Evolutionary conservation across 2,888 invertebrate genomes (phyloP).

Genomic region (Ennomos quercinarius): DNA sequence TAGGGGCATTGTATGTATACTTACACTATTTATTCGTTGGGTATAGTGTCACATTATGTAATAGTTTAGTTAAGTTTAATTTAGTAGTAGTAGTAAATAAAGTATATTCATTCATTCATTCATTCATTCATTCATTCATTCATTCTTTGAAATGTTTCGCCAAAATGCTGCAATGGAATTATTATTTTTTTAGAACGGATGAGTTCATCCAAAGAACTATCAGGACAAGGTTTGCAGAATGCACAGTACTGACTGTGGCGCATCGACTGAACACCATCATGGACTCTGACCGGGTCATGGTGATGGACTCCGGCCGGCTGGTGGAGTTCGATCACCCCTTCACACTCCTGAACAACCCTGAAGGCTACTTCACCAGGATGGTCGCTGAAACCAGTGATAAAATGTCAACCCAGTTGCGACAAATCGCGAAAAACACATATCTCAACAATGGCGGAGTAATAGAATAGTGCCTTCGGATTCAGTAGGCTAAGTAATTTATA

Average conservation of each 20-base stretch:
- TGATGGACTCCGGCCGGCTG: slow-evolving; percentile 92
- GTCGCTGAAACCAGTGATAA: slow-evolving; percentile 88
- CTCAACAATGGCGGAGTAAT: slow-evolving; percentile 68
- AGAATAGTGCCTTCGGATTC: slow-evolving; percentile 51
- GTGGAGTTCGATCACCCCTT: slow-evolving; percentile 91
- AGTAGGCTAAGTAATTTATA: slow-evolving; percentile 20
- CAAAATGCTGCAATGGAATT: neutral
- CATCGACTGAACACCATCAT: slow-evolving; percentile 97
- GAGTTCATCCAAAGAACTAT: slow-evolving; percentile 94
- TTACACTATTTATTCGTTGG: too few relatives aligned
- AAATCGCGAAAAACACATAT: slow-evolving; percentile 78
- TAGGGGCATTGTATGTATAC: too few relatives aligned
- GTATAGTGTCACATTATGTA: too few relatives aligned
- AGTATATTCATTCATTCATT: too few relatives aligned
- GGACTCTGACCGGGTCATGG: slow-evolving; percentile 95
- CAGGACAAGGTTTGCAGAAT: slow-evolving; percentile 90
- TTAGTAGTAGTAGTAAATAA: too few relatives aligned
- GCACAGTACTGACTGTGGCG: slow-evolving; percentile 96
- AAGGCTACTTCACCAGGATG: slow-evolving; percentile 88
- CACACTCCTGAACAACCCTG: slow-evolving; percentile 85
- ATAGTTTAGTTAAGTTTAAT: too few relatives aligned
- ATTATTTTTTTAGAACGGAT: slow-evolving; percentile 87
- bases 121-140: too few relatives aligned
- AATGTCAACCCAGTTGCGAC: slow-evolving; percentile 76
- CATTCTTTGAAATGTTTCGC: too few relatives aligned